Evolutionary conservation across 2,888 invertebrate species (phyloP), one percentile per base, ranked within the genome.

Genomic region (Steinernema scapterisci): DNA sequence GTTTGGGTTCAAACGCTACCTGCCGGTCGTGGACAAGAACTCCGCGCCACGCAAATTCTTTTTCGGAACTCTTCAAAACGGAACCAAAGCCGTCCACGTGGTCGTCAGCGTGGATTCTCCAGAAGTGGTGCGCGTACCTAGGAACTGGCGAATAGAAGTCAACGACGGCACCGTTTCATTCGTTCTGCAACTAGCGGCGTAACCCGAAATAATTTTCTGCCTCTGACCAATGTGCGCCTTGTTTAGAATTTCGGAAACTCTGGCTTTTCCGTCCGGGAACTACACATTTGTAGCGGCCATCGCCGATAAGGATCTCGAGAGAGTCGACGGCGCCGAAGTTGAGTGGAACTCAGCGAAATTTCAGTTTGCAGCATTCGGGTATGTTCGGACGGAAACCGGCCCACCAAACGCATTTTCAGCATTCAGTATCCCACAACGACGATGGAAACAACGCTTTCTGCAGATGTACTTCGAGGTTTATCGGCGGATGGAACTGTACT

Each of bases 361-460:
- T 16, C 7, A 27, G 19, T 63, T 63, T 31, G 25, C 11, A 27
- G 27, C 63, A 16, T 63, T 63, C n/a, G 63, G 63, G 63, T 63
- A 63, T 6, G 6, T 9, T 38, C 2, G 9, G 2, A 25, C 9
- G 16, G 7, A 16, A 2, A 2, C 16, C 1, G 31, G 6, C 13
- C 5, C 11, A 6, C 1, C 19, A 54, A 16, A 27, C 23, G 3
- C 6, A 11, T 27, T 31, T 63, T 27, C 19, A 63, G 63, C 7
- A 16, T 63, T 16, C 63, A 63, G 63, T 63, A 63, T 63, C 16
- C 54, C 31, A 63, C 63, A 25, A 63, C 63, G 63, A 63, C 63
- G 9, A 31, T 63, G 63, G 63, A 27, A 38, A 63, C 63, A 31
- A 63, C 63, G 31, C 27, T 25, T 63, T 31, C 27, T 63, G 25